Conservation (phyloP, 2,797 vertebrate genomes). For the Leptatherina wallacei region DNA sequence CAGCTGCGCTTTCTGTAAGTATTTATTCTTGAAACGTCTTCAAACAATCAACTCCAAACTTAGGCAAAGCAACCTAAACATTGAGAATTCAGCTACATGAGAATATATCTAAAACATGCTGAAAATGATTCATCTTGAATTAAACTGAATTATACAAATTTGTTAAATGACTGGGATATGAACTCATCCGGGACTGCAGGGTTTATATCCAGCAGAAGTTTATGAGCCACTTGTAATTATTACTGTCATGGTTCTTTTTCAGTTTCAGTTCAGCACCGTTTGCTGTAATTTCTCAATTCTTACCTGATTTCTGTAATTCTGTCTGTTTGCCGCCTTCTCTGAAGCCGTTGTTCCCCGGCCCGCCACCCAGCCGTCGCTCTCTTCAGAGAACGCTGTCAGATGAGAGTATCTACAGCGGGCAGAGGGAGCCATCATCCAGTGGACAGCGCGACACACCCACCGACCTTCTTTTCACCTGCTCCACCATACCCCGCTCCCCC, state of each 20-base stretch:
- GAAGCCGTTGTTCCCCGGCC: slow-evolving; percentile 89
- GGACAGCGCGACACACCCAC: slow-evolving; percentile 88
- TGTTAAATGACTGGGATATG: neutral
- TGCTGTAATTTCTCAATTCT: neutral
- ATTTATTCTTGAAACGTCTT: neutral
- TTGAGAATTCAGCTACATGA: neutral
- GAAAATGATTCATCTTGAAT: neutral
- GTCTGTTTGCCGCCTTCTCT: slow-evolving; percentile 48
- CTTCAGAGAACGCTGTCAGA: slow-evolving; percentile 96
- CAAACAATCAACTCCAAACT: neutral
- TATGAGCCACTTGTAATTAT: neutral
- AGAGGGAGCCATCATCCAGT: slow-evolving; percentile 87
- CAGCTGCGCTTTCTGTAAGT: neutral
- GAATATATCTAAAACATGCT: neutral
- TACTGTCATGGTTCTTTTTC: neutral
- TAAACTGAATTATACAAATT: neutral
- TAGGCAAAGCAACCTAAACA: neutral
- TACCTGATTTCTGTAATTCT: neutral
- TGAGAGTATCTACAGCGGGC: slow-evolving; percentile 96
- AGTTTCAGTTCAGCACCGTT: neutral
- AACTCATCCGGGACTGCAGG: neutral
- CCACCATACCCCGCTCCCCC: slow-evolving; percentile 89
- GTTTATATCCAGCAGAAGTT: neutral
- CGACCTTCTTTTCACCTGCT: slow-evolving; percentile 93
- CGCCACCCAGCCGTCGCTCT: slow-evolving; percentile 86